Conservation (phyloP, 92 coral and sea anemone genomes). For the Porites cylindrica region DNA sequence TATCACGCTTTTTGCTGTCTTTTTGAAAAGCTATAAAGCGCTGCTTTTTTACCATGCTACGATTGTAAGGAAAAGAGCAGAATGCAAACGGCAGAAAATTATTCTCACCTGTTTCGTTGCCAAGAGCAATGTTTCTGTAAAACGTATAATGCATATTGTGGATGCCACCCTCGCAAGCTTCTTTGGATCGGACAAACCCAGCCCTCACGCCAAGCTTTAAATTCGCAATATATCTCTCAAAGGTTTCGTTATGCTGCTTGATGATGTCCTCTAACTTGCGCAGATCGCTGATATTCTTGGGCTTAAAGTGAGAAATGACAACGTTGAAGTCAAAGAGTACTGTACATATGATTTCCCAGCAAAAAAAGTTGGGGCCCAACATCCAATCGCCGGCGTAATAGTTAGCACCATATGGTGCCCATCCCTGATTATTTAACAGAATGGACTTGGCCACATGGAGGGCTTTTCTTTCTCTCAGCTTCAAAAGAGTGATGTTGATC, state of each 20-base stretch:
- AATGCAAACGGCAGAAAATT: too few species aligned
- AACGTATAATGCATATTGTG: conserved; percentile 34
- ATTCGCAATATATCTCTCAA: conserved; percentile 79
- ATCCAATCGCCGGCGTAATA: conserved; percentile 94
- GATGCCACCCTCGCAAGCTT: conserved; percentile 77
- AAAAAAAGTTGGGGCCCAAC: conserved; percentile 78
- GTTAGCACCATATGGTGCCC: conserved; percentile 69
- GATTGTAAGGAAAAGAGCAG: too few species aligned
- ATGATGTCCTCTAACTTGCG: conserved; percentile 44
- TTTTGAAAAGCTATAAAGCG: too few species aligned
- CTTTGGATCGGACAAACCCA: conserved; percentile 86
- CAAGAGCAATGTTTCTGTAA: conserved; percentile 59
- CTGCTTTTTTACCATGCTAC: too few species aligned
- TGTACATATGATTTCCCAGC: conserved; percentile 78
- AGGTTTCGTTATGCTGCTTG: conserved; percentile 44
- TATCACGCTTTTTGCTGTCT: too few species aligned
- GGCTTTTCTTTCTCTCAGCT: conserved; percentile 65
- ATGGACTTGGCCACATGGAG: conserved; percentile 70
- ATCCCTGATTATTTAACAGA: conserved; percentile 66
- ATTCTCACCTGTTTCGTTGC: conserved; percentile 60
- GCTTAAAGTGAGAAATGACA: conserved; percentile 35
- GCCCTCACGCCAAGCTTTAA: conserved; percentile 80
- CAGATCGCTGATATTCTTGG: conserved; percentile 60
- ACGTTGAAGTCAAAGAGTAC: conserved; percentile 3
- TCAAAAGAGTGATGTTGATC: conserved; percentile 43